A percentile compares a stretch with the other conserved stretches of the same genome.
Conservation (phyloP, 2,888 invertebrate species). For the Liopterus haemorrhoidalis region DNA sequence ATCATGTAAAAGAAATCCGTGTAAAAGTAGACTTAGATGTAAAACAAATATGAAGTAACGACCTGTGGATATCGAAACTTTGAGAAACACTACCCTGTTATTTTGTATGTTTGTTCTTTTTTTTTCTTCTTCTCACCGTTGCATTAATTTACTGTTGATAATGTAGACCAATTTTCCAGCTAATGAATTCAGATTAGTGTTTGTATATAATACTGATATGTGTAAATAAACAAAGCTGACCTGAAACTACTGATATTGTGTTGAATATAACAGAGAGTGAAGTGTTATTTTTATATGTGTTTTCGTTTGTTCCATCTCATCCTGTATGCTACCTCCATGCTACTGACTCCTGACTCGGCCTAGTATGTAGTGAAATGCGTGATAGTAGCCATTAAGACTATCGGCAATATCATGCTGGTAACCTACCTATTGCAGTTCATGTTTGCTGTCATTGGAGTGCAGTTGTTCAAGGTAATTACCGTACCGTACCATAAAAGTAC, state of each 20-base stretch:
- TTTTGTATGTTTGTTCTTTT: too few relatives aligned
- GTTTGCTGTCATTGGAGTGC: conserved; percentile 99
- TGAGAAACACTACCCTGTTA: too few relatives aligned
- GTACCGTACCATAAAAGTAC: conserved; percentile 43
- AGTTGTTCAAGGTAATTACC: conserved; percentile 92
- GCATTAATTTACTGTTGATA: too few relatives aligned
- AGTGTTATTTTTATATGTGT: conserved; percentile 17
- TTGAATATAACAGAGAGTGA: neutral
- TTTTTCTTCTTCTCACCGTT: too few relatives aligned
- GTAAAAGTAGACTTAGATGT: too few relatives aligned
- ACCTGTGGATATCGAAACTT: too few relatives aligned
- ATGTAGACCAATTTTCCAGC: too few relatives aligned
- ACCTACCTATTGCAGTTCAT: conserved; percentile 99
- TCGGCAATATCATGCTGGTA: conserved; percentile 99
- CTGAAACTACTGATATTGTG: neutral
- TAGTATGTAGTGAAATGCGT: conserved; percentile 99
- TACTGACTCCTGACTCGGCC: conserved; percentile 36
- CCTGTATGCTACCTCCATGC: conserved; percentile 38
- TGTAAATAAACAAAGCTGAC: neutral
- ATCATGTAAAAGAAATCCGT: too few relatives aligned
- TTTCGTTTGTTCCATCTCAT: conserved; percentile 44
- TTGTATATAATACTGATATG: too few relatives aligned
- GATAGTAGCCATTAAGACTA: conserved; percentile 97
- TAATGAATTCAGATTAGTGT: too few relatives aligned
- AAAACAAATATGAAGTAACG: too few relatives aligned